Conservation (phyloP, 2,888 invertebrate species). For the Parnassius smintheus region DNA sequence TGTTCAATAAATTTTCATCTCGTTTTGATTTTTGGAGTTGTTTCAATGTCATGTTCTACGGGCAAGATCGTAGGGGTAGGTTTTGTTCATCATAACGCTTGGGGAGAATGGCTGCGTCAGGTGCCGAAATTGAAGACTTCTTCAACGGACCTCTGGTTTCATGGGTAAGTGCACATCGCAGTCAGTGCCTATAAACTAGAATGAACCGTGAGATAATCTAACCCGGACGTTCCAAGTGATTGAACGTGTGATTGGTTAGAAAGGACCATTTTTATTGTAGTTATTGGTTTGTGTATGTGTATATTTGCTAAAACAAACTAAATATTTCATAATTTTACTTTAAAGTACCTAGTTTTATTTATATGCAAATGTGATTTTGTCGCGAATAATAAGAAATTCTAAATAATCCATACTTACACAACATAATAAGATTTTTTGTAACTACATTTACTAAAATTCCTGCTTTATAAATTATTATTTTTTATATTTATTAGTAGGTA, state of each 20-base stretch:
- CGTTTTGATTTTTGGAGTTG: slow-evolving; percentile 43
- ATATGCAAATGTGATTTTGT: too few relatives aligned
- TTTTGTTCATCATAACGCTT: slow-evolving; percentile 63
- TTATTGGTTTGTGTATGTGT: too few relatives aligned
- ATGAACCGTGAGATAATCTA: slow-evolving; percentile 61
- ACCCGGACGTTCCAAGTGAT: slow-evolving; percentile 54
- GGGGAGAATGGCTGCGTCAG: slow-evolving; percentile 82
- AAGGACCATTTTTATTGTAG: not conserved
- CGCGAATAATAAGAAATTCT: too few relatives aligned
- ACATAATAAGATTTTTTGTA: too few relatives aligned
- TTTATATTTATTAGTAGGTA: too few relatives aligned
- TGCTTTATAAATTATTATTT: too few relatives aligned
- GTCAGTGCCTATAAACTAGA: slow-evolving; percentile 60
- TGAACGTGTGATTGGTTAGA: slow-evolving; percentile 38
- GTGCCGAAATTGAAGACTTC: slow-evolving; percentile 90
- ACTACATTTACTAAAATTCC: too few relatives aligned
- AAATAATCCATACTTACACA: too few relatives aligned
- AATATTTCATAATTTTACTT: too few relatives aligned
- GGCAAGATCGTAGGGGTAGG: slow-evolving; percentile 52
- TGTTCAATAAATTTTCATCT: slow-evolving; percentile 54
- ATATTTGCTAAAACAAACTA: too few relatives aligned
- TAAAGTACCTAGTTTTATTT: too few relatives aligned
- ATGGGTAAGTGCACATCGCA: slow-evolving; percentile 86
- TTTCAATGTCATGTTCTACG: slow-evolving; percentile 63
- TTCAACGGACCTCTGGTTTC: slow-evolving; percentile 91